Evolutionary conservation across 1,140 invertebrate species (phyloP), one percentile per base, ranked within the genome.

Genomic region (Dendrolimus kikuchii): DNA sequence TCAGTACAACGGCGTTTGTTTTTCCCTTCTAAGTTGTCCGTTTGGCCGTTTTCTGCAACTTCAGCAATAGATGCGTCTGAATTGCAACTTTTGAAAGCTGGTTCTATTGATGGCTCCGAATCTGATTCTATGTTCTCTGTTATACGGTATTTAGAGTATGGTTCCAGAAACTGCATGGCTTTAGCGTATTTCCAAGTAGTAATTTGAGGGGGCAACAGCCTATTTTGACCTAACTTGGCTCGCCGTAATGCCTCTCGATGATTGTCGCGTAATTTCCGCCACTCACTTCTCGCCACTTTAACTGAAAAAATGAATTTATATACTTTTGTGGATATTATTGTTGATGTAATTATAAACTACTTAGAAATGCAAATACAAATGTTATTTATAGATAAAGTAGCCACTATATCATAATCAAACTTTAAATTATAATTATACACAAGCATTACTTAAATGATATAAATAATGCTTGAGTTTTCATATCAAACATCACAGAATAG

Each of bases 141-240:
- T 40, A 85, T 81, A 38, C 81, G 67, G 51, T 85, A 83, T 52
- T 85, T 85, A 80, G 83, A 83, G 48, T 81, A 73, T 5, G 81
- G 80, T 53, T 85, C 81, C 5, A 85, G 68, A 47, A 85, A 85
- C 52, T 85, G 80, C 81, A 85, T 85, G 0, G 67, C 70, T 57
- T 83, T 85, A 41, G 81, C 81, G 46, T 85, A 85, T 44, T 85
- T 85, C 81, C 81, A 85, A 8, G 81, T 85, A 0, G 80, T 85
- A 8, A 85, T 80, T 65, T 85, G 79, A 23, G 81, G 79, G 4
- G 81, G 81, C 38, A 85, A 52, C 38, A 85, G 53, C 64, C 83
- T 85, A 49, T 85, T 85, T 60, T 80, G 81, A 2, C 81, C 81
- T 6, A 85, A 55, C 51, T 85, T 85, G 2, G 80, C 81, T 46